These are phyloP conservation scores for Pandion haliaetus DNA, from an alignment of 2,113 vertebrate genomes.

Conservation along the genomic window DNA sequence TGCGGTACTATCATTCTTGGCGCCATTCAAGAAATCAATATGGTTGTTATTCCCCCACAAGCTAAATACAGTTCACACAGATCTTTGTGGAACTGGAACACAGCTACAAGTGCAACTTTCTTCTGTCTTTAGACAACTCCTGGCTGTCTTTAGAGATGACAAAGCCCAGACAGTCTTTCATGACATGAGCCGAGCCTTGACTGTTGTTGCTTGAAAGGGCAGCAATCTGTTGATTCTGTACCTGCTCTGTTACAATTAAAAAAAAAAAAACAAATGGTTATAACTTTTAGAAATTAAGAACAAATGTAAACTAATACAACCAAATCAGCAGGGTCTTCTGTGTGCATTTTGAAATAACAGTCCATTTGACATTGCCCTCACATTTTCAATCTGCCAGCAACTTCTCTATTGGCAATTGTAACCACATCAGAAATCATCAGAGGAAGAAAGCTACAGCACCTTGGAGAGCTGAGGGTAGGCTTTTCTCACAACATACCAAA, in stretches of 20 bases:
- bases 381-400: background rate
- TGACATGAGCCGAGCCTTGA: background rate
- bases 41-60: background rate
- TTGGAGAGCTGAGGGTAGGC: background rate
- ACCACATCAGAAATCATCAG: background rate
- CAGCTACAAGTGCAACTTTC: background rate
- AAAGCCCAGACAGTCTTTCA: background rate
- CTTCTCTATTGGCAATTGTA: background rate
- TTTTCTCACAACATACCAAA: background rate
- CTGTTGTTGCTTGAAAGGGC: background rate
- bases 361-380: background rate
- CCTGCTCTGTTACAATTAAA: background rate
- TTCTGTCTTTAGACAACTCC: background rate
- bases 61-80: background rate
- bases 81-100: background rate
- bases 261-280: background rate
- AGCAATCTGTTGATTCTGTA: background rate
- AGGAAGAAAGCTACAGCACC: background rate
- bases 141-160: background rate
- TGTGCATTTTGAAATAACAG: background rate
- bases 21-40: background rate
- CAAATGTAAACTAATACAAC: background rate
- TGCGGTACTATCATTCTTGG: background rate
- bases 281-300: background rate
- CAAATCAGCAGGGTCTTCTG: background rate